phyloP scores from a whole-genome alignment of 2,113 vertebrate species.

The Chrysemys picta region DNA sequence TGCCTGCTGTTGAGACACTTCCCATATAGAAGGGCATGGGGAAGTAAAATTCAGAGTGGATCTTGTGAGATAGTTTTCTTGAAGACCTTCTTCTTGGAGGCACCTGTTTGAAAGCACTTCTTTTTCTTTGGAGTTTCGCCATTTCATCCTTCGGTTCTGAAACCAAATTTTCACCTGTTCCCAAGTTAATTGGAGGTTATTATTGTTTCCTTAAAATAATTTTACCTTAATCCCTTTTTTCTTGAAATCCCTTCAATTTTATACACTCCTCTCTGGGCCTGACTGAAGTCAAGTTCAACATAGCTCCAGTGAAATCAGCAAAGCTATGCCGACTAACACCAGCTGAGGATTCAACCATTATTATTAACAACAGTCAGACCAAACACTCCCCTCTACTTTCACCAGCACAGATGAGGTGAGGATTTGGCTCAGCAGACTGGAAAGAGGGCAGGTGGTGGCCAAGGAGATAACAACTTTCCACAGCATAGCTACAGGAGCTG shows the following conservation, averaged over 20 bases:
- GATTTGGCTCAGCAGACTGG: background rate
- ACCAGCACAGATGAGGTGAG: background rate
- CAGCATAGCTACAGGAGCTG: background rate
- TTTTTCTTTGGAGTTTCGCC: slow-evolving; percentile 98
- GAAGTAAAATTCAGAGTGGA: slow-evolving; percentile 72
- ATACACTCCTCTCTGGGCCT: background rate
- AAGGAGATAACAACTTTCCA: background rate
- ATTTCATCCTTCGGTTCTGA: slow-evolving; percentile 98
- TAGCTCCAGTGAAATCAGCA: background rate
- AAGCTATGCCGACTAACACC: background rate
- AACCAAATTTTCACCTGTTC: slow-evolving; percentile 98
- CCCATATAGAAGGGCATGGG: slow-evolving; percentile 67
- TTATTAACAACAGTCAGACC: background rate
- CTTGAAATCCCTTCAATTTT: background rate
- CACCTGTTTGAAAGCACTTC: slow-evolving; percentile 84
- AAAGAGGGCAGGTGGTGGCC: background rate
- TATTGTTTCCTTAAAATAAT: slow-evolving; percentile 33
- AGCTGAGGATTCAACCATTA: background rate
- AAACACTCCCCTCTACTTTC: background rate
- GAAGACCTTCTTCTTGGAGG: slow-evolving; percentile 76
- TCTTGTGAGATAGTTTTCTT: slow-evolving; percentile 71
- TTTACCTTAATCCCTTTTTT: background rate
- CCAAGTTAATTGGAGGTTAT: slow-evolving; percentile 58
- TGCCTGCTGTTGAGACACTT: slow-evolving; percentile 65
- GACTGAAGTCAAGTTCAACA: background rate